phyloP scores from a whole-genome alignment of 2,888 invertebrate species.

The Polyommatus icarus region DNA sequence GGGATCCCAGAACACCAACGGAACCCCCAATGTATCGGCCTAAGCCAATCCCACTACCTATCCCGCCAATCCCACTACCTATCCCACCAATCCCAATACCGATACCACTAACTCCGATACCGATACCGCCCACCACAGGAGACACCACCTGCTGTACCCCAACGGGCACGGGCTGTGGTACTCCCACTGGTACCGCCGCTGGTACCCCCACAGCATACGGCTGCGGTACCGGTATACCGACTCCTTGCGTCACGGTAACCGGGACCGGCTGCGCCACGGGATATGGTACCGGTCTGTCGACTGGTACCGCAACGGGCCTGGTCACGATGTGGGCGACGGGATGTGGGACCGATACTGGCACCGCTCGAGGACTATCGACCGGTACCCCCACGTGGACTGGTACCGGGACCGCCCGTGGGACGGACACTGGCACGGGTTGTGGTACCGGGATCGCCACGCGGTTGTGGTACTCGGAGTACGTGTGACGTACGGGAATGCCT shows the following conservation, averaged over 20 bases:
- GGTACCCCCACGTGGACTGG: slow-evolving; percentile 75
- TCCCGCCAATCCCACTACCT: not conserved
- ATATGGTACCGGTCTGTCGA: slow-evolving; percentile 79
- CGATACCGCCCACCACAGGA: not conserved
- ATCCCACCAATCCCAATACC: not conserved
- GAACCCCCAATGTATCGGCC: not conserved
- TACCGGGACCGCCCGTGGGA: slow-evolving; percentile 70
- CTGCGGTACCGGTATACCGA: slow-evolving; percentile 77
- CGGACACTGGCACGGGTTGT: slow-evolving; percentile 65
- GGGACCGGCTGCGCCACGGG: slow-evolving; percentile 78
- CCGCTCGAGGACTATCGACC: slow-evolving; percentile 64
- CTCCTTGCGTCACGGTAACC: slow-evolving; percentile 72
- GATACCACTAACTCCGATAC: not conserved
- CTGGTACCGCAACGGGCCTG: slow-evolving; percentile 68
- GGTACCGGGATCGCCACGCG: slow-evolving; percentile 77
- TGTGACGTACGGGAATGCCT: slow-evolving; percentile 59
- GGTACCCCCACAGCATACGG: slow-evolving; percentile 72
- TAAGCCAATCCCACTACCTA: not conserved
- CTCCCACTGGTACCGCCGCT: slow-evolving; percentile 63
- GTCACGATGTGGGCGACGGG: slow-evolving; percentile 68
- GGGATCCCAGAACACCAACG: slow-evolving; percentile 2
- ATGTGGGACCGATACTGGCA: slow-evolving; percentile 62
- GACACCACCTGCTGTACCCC: slow-evolving; percentile 42
- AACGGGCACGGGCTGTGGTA: slow-evolving; percentile 58
- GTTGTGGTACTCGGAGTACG: slow-evolving; percentile 69